A percentile compares a stretch with the other conserved stretches of the same genome.
phyloP scores from a whole-genome alignment of 2,113 vertebrate genomes.

The Oreocharis arfaki region DNA sequence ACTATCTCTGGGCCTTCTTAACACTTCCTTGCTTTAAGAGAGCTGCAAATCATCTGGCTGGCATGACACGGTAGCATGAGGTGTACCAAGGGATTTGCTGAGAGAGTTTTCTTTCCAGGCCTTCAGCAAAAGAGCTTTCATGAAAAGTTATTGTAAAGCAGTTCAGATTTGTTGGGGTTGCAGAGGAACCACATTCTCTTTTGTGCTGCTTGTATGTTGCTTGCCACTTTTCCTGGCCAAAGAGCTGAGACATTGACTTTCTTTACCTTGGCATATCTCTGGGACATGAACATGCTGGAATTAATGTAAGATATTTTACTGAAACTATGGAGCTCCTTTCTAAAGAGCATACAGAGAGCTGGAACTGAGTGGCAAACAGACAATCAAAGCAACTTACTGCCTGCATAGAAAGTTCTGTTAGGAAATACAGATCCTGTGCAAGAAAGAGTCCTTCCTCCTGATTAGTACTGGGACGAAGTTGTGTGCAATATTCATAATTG shows the following conservation, averaged over 20 bases:
- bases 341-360: not conserved
- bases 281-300: not conserved
- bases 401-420: not conserved
- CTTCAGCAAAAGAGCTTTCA: not conserved
- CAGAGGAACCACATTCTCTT: not conserved
- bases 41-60: not conserved
- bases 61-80: not conserved
- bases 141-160: not conserved
- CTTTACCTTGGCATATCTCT: not conserved
- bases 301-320: not conserved
- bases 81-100: not conserved
- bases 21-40: not conserved
- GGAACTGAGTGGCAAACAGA: not conserved
- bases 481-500: rapidly evolving
- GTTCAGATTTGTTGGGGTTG: not conserved
- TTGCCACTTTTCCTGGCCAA: not conserved
- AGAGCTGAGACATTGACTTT: not conserved
- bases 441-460: not conserved
- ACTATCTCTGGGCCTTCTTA: not conserved
- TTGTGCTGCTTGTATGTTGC: not conserved
- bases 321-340: not conserved
- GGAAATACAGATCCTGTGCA: not conserved
- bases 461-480: not conserved
- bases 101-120: not conserved
- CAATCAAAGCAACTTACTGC: not conserved